Conservation (phyloP, 1,140 invertebrate genomes). For the Aradophagus sp. region DNA sequence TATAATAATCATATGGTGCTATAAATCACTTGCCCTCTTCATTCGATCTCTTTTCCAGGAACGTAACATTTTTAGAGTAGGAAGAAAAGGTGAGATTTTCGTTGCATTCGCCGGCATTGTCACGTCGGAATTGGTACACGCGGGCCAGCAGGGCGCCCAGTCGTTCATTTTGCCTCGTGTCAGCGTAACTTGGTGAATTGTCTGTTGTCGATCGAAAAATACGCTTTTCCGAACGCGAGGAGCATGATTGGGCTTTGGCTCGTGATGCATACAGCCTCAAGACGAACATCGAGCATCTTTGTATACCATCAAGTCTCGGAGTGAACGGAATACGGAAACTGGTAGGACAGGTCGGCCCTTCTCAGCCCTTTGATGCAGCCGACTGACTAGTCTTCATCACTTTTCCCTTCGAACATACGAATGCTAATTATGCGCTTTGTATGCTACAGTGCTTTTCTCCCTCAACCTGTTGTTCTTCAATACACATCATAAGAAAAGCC, state of each 20-base stretch:
- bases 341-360: slow-evolving; percentile 59
- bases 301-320: slow-evolving; percentile 54
- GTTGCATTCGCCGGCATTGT: slow-evolving; percentile 18
- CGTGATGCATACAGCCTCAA: slow-evolving; percentile 32
- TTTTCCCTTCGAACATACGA: slow-evolving; percentile 51
- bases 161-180: slow-evolving; percentile 17
- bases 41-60: no score
- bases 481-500: slow-evolving; percentile 32
- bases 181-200: slow-evolving; percentile 11
- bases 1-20: no score
- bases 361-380: slow-evolving; percentile 53
- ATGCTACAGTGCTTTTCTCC: slow-evolving; percentile 27
- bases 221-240: slow-evolving; percentile 25
- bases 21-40: no score
- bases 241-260: slow-evolving; percentile 24
- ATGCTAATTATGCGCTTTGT: slow-evolving; percentile 60
- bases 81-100: slow-evolving; percentile 19
- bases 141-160: slow-evolving; percentile 29
- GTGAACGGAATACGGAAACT: slow-evolving; percentile 58
- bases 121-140: slow-evolving; percentile 21
- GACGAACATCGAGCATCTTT: slow-evolving; percentile 41
- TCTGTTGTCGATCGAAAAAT: slow-evolving; percentile 24
- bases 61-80: no score
- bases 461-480: slow-evolving; percentile 22
- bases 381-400: slow-evolving; percentile 50